Evolutionary conservation across 2,113 vertebrate genomes (phyloP).

Genomic region (Barnardius zonarius): DNA sequence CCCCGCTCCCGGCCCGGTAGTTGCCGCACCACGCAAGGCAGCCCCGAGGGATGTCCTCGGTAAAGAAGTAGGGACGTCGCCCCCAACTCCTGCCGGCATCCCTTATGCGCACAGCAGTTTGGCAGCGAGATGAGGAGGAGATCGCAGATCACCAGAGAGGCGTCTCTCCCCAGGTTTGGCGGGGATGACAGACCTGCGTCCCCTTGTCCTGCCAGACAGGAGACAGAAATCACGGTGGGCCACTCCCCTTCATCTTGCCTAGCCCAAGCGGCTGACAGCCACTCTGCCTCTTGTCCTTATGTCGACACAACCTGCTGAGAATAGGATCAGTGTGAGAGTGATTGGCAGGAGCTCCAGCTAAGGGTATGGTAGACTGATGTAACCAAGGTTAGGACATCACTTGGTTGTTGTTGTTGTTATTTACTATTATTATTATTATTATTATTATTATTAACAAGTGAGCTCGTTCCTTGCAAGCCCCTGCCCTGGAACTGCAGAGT

Average conservation of each 20-base stretch:
- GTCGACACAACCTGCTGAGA: background rate
- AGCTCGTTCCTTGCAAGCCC: background rate
- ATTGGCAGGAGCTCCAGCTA: background rate
- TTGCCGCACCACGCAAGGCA: background rate
- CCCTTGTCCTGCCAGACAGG: background rate
- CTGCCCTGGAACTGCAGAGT: background rate
- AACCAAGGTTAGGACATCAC: background rate
- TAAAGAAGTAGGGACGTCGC: rapidly evolving
- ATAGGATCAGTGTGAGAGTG: background rate
- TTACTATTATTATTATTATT: background rate
- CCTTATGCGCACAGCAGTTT: background rate
- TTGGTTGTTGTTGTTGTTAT: background rate
- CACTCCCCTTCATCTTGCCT: background rate
- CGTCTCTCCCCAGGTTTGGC: background rate
- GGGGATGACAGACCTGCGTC: background rate
- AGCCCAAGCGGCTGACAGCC: background rate
- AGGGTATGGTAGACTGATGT: background rate
- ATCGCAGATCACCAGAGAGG: background rate
- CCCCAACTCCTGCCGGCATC: background rate
- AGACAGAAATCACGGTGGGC: background rate
- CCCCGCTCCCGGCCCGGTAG: background rate
- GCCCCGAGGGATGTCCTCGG: background rate
- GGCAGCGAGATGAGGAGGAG: background rate
- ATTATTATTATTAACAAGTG: background rate
- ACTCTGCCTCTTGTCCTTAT: background rate